These are phyloP conservation scores for Pelobates cultripes DNA, from an alignment of 2,797 vertebrate species.

Conservation along the genomic window DNA sequence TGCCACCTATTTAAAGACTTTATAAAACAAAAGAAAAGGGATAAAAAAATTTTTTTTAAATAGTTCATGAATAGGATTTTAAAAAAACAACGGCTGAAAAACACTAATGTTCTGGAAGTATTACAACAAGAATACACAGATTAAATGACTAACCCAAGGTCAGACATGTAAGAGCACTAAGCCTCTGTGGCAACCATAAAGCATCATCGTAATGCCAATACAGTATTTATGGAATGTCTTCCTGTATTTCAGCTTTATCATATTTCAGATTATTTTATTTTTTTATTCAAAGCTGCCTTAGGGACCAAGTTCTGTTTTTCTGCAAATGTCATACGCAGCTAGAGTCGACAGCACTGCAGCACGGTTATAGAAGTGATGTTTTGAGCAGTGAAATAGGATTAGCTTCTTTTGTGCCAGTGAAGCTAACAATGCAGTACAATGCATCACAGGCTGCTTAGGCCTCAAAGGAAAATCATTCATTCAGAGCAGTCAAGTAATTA, in stretches of 20 bases:
- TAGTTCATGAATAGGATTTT: too few species aligned
- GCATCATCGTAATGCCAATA: not conserved
- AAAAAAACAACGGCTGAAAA: too few species aligned
- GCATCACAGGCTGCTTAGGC: not conserved
- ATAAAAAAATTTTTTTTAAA: too few species aligned
- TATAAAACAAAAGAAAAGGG: too few species aligned
- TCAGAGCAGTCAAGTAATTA: not conserved
- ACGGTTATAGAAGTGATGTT: not conserved
- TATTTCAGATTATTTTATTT: not conserved
- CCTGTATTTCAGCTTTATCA: not conserved
- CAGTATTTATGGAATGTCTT: not conserved
- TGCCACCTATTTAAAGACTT: too few species aligned
- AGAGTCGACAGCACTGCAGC: constrained; percentile 1
- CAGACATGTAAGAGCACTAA: not conserved
- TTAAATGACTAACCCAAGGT: not conserved
- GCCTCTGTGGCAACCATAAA: not conserved
- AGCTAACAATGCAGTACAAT: constrained; percentile 3
- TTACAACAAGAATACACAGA: not conserved
- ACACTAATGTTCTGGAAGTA: too few species aligned
- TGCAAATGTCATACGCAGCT: not conserved
- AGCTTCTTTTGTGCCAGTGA: not conserved
- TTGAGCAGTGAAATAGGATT: constrained; percentile 9
- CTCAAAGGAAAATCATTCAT: constrained; percentile 3
- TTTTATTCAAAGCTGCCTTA: not conserved
- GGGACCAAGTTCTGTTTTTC: not conserved